Evolutionary conservation across 2,113 vertebrate genomes (phyloP).

Genomic region (Galbula dea): DNA sequence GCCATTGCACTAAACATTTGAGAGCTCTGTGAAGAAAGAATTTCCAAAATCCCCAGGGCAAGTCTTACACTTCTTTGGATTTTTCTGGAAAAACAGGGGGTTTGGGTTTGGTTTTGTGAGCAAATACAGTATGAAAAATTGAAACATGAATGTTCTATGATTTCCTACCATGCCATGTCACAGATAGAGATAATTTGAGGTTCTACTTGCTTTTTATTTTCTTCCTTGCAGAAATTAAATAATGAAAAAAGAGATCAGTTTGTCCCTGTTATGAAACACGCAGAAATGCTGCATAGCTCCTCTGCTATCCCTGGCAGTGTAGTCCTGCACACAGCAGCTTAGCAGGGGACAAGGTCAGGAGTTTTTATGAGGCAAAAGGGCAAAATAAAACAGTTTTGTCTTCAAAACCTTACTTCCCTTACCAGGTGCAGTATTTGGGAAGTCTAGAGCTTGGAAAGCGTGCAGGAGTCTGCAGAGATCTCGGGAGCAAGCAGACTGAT

Average conservation of each 20-base stretch:
- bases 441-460: neutral
- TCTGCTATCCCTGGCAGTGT: neutral
- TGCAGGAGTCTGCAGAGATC: neutral
- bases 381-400: neutral
- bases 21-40: neutral
- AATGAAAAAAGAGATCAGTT: neutral
- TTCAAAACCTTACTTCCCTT: neutral
- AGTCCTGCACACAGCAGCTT: neutral
- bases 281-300: rapidly evolving
- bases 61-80: neutral
- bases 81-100: neutral
- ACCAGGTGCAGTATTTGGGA: neutral
- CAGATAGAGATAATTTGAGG: neutral
- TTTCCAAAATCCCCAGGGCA: neutral
- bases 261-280: neutral
- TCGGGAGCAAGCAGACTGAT: neutral
- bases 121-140: neutral
- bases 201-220: neutral
- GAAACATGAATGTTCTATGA: neutral
- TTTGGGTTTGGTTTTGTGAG: neutral
- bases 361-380: neutral
- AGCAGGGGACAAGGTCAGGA: neutral
- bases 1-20: neutral
- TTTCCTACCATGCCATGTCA: neutral
- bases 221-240: neutral